phyloP scores from a whole-genome alignment of 2,113 vertebrate species.

The Protobothrops flavoviridis region DNA sequence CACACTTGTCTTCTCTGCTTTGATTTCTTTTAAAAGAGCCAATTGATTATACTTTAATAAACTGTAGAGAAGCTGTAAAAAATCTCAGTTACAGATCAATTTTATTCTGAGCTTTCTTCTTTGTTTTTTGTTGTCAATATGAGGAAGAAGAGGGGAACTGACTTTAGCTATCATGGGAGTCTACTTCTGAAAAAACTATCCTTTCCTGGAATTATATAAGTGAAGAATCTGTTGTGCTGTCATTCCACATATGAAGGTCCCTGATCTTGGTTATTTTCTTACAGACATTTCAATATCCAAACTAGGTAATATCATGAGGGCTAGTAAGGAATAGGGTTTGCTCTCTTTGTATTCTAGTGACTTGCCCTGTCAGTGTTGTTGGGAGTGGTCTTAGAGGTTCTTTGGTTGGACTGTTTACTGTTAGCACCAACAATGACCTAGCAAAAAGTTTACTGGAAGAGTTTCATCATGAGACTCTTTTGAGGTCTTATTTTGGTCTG shows the following conservation, averaged over 20 bases:
- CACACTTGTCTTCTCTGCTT: not conserved
- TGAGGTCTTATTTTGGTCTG: not conserved
- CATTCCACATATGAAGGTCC: not conserved
- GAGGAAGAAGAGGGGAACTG: not conserved
- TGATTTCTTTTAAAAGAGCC: not conserved
- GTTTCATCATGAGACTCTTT: not conserved
- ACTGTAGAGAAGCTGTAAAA: not conserved
- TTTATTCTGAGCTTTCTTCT: not conserved
- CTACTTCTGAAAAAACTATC: not conserved
- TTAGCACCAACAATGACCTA: not conserved
- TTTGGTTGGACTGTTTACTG: not conserved
- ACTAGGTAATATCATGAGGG: not conserved
- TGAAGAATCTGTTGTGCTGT: not conserved
- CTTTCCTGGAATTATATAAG: not conserved
- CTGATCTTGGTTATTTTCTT: not conserved
- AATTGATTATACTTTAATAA: not conserved
- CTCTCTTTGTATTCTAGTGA: not conserved
- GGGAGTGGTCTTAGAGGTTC: not conserved
- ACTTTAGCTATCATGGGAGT: not conserved
- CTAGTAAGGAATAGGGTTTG: not conserved
- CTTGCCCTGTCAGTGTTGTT: not conserved
- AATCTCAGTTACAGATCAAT: not conserved
- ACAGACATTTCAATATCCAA: not conserved
- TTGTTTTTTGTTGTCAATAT: not conserved
- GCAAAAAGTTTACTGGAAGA: not conserved